Base-by-base conservation (phyloP, 2,888 invertebrate species). In the Tetanocera ferruginea region DNA sequence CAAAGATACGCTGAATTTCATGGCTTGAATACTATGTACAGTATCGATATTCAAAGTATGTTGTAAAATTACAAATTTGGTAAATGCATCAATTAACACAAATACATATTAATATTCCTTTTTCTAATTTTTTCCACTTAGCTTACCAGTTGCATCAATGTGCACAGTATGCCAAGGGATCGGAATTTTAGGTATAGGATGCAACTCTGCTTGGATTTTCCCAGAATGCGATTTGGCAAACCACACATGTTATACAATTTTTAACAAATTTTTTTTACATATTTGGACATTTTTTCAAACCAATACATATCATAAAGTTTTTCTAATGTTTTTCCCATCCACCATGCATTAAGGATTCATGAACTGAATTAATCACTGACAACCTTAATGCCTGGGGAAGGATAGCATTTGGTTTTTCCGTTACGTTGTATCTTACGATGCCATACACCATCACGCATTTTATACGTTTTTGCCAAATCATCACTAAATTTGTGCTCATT, bases 171-270 rank as follows among this genome's bases (percentile, higher is more conserved):
- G 60, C 76, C 80, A 73, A 67, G 84, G 81, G 70, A 82, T 73
- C 25, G 78, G 55, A 71, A 76, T 64, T 74, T 81, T 79, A 55
- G 82, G 77, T 43, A 83, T 83, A 8, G 78, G 55, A 76, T 85
- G 80, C 6, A 84, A 23, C 11, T 81, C 62, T 23, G 62, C 69
- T 25, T 74, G 60, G 34, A 67, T 28, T 73, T 73, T 66, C n/a
- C 77, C 77, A 28, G 72, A 77, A 43, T 49, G 60, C 23, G 79
- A 62, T 66, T 79, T 79, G 37, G 79, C 72, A 31, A 31, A 79
- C 49, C 23, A 73, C 78, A 23, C 71, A 71, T 4, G 71, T 71
- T n/a, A 71, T 23, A 52, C 71, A 71, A 55, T 71, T n/a, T n/a
- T n/a, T n/a, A n/a, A n/a, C n/a, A n/a, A n/a, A n/a, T n/a, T n/a